phyloP scores from a whole-genome alignment of 2,797 vertebrate species.

The Alexandromys oeconomus region DNA sequence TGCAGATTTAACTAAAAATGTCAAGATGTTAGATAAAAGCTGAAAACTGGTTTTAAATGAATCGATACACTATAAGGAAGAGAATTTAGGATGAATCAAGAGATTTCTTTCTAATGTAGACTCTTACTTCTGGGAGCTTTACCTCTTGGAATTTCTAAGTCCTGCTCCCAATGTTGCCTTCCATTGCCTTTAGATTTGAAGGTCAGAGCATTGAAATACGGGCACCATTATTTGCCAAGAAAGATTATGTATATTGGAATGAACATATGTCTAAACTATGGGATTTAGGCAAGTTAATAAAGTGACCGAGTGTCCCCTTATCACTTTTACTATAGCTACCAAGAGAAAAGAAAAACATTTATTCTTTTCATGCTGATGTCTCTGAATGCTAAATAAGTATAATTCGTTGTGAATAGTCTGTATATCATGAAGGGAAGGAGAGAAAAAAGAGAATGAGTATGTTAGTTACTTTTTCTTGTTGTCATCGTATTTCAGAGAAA shows the following conservation, averaged over 20 bases:
- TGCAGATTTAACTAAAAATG: constrained; percentile 15
- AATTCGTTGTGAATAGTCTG: not conserved
- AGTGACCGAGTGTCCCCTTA: not conserved
- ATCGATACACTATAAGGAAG: not conserved
- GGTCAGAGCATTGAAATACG: constrained; percentile 6
- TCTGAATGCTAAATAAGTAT: not conserved
- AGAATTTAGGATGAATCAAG: not conserved
- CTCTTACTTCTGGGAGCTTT: constrained; percentile 18
- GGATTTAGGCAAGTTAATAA: not conserved
- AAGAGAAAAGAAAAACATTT: constrained; percentile 9
- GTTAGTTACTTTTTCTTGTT: not conserved
- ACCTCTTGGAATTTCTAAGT: not conserved
- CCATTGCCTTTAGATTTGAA: not conserved
- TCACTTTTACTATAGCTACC: not conserved
- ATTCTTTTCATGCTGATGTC: not conserved
- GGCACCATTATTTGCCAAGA: not conserved
- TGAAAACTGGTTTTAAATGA: not conserved
- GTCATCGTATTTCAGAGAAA: not conserved
- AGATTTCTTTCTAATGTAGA: not conserved
- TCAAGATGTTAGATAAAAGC: not conserved
- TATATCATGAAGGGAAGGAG: constrained; percentile 3
- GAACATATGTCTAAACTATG: not conserved
- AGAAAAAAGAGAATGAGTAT: not conserved
- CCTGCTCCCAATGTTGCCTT: not conserved
- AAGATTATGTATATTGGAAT: not conserved